Percentiles rank a stretch among this genome's conserved stretches.
These are phyloP conservation scores for Enteromius paludinosus DNA, from an alignment of 2,797 vertebrate genomes.

Conservation along the genomic window DNA sequence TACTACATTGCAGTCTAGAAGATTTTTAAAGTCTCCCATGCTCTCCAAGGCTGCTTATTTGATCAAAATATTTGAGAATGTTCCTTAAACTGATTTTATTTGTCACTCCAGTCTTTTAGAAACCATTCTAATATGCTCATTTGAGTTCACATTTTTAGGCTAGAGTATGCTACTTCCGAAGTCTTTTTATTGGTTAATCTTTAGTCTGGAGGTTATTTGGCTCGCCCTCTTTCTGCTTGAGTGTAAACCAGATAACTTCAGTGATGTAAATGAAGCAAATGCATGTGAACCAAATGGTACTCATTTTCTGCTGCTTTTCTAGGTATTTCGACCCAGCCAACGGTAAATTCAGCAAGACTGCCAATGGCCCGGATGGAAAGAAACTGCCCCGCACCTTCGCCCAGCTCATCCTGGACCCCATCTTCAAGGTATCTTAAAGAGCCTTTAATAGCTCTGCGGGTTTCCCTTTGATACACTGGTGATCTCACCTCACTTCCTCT, in stretches of 20 bases:
- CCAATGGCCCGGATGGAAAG: constrained; percentile 78
- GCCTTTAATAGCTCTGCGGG: neutral
- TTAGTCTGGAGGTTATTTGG: too few relatives aligned
- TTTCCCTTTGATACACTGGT: neutral
- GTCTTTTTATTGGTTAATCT: neutral
- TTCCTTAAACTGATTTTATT: neutral
- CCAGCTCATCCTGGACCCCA: constrained; percentile 89
- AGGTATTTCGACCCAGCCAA: constrained; percentile 85
- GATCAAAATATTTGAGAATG: neutral
- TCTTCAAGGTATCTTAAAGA: constrained; percentile 17
- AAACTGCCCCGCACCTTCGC: constrained; percentile 88
- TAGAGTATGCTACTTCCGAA: too few relatives aligned
- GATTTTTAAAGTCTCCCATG: neutral
- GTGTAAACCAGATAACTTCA: too few relatives aligned
- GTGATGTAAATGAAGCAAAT: too few relatives aligned
- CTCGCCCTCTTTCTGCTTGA: too few relatives aligned
- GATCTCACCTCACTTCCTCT: neutral
- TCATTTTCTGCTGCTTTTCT: neutral
- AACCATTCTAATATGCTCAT: neutral
- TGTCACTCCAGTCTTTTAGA: neutral
- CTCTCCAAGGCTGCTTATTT: neutral
- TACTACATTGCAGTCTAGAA: neutral
- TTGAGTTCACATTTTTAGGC: too few relatives aligned
- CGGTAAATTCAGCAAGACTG: constrained; percentile 87
- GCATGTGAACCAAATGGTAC: neutral